Evolutionary conservation across 2,888 invertebrate genomes (phyloP).

Genomic region (Barypeithes pellucidus): DNA sequence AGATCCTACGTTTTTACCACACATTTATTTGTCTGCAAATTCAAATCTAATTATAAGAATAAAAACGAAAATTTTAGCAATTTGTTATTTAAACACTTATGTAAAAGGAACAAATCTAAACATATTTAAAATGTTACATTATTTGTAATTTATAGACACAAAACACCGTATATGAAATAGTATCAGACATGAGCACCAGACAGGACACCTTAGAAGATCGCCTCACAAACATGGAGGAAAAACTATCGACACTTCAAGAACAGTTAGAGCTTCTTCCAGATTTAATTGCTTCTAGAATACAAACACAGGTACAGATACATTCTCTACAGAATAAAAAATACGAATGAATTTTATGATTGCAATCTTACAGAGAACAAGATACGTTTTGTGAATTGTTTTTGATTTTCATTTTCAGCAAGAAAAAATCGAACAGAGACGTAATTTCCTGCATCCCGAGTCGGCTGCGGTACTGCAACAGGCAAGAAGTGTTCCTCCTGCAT

Average conservation of each 20-base stretch:
- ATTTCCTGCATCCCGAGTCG: slow-evolving; percentile 91
- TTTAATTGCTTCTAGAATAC: slow-evolving; percentile 77
- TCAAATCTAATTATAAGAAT: neutral
- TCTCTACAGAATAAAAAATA: too few relatives aligned
- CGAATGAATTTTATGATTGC: too few relatives aligned
- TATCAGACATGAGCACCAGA: slow-evolving; percentile 96
- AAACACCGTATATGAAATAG: slow-evolving; percentile 97
- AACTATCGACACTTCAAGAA: slow-evolving; percentile 89
- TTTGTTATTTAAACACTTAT: too few relatives aligned
- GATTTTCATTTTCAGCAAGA: slow-evolving; percentile 81
- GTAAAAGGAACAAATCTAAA: too few relatives aligned
- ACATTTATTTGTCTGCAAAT: too few relatives aligned
- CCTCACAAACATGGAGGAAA: slow-evolving; percentile 93
- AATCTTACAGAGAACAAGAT: too few relatives aligned
- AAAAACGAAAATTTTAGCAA: neutral
- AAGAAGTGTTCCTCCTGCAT: slow-evolving; percentile 75
- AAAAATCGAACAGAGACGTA: slow-evolving; percentile 85
- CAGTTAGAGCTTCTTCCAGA: slow-evolving; percentile 90
- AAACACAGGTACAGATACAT: slow-evolving; percentile 67
- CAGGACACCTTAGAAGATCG: slow-evolving; percentile 96
- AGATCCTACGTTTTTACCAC: neutral
- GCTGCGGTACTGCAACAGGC: slow-evolving; percentile 76
- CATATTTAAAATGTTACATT: too few relatives aligned
- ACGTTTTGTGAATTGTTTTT: too few relatives aligned
- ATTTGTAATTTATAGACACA: slow-evolving; percentile 84